Evolutionary conservation across 2,888 invertebrate species (phyloP).

Genomic region (Cephus sareptanus): DNA sequence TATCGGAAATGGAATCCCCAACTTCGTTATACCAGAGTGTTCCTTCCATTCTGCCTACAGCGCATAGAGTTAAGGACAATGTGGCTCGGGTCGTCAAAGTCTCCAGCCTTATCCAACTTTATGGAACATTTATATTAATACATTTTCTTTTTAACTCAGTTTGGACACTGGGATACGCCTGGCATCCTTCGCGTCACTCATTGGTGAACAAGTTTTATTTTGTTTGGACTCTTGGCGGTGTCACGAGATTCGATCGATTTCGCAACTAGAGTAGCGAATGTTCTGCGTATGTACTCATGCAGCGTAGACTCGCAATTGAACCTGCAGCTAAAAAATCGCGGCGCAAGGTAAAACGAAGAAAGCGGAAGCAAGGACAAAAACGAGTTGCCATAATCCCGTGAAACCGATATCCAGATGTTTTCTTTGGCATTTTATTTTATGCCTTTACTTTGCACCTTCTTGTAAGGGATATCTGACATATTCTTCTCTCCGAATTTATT

Average conservation of each 20-base stretch:
- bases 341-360: constrained; percentile 13
- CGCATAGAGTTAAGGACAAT: no score
- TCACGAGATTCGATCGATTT: background rate
- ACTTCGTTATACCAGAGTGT: background rate
- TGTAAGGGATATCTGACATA: background rate
- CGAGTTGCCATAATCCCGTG: background rate
- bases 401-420: background rate
- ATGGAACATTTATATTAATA: no score
- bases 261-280: background rate
- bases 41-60: background rate
- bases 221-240: background rate
- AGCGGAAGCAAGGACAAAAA: constrained; percentile 20
- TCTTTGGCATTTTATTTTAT: background rate
- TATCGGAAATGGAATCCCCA: background rate
- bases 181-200: background rate
- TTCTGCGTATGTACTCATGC: background rate
- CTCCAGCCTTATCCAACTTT: no score
- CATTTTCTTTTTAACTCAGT: background rate
- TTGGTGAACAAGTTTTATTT: background rate
- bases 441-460: background rate
- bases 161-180: background rate
- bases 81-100: no score
- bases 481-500: background rate
- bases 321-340: constrained; percentile 2
- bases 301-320: background rate